These are phyloP conservation scores for Drosophila anceps DNA, from an alignment of 2,888 invertebrate genomes.

Conservation along the genomic window DNA sequence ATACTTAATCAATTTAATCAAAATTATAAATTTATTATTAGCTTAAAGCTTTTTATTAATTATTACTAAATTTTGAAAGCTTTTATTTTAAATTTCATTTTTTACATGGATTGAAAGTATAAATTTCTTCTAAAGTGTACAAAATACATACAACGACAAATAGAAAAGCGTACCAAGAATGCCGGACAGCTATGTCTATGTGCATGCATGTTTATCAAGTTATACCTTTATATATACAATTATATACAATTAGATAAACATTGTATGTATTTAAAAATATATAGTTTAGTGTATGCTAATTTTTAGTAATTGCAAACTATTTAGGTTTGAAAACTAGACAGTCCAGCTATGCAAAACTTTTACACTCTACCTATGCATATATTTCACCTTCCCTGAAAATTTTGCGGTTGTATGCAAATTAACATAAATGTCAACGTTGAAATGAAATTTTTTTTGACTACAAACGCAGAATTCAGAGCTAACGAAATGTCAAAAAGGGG, in stretches of 20 bases:
- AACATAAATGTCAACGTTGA: slow-evolving; percentile 75
- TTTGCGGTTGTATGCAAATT: slow-evolving; percentile 78
- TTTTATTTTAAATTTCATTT: too few relatives aligned
- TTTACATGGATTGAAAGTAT: too few relatives aligned
- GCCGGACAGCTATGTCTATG: neutral
- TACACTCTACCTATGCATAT: slow-evolving; percentile 1
- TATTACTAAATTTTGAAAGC: too few relatives aligned
- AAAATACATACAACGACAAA: too few relatives aligned
- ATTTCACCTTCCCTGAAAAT: neutral
- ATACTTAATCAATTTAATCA: too few relatives aligned
- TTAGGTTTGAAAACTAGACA: slow-evolving; percentile 60
- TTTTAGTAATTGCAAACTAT: slow-evolving; percentile 66
- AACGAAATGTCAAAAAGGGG: slow-evolving; percentile 58
- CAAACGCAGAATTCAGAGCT: slow-evolving; percentile 57
- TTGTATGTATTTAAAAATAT: slow-evolving; percentile 15
- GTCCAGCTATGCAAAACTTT: slow-evolving; percentile 32
- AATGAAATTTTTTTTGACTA: slow-evolving; percentile 39
- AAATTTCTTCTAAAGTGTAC: too few relatives aligned
- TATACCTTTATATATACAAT: neutral
- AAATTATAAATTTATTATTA: too few relatives aligned
- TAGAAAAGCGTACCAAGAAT: neutral
- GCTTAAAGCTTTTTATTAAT: too few relatives aligned
- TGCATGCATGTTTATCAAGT: neutral
- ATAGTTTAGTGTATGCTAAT: slow-evolving; percentile 57
- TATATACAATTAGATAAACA: slow-evolving; percentile 7